Base-by-base conservation (phyloP, 2,797 vertebrate species). In the Enteromius treurensis region DNA sequence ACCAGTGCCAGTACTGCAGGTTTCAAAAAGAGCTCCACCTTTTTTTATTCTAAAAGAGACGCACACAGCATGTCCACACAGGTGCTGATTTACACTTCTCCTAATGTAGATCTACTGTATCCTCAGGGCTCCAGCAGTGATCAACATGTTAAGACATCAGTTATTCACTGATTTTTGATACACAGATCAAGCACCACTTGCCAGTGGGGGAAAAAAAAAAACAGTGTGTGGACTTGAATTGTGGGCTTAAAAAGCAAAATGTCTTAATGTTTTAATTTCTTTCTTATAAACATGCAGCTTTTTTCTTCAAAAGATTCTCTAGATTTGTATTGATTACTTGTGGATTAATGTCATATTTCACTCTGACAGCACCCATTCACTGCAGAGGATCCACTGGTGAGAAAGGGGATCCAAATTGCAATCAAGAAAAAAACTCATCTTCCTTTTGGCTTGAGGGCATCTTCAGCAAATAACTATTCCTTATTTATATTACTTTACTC, bases 11-110 rank as follows among this genome's bases (percentile, higher is more conserved):
- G 53, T 83, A 83, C n/a, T n/a, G 65, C 76, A 69, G 40, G 81
- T 80, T 83, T 76, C 6, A 40, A 17, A 79, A 64, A n/a, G 51
- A 45, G 76, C 82, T 84, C 80, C 80, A 51, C 86, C 80, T 78
- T 75, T 49, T 64, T n/a, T 47, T 65, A 34, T 53, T 49, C 45
- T 29, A 71, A 70, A n/a, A 42, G 42, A 77, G 10, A 69, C 23
- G 6, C 21, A 51, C 55, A 70, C n/a, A 69, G 64, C 85, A 80
- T 79, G 85, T 84, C 79, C 21, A 58, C 26, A 85, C 86, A 82
- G 17, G 80, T 26, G 29, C 40, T 45, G 32, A 58, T 62, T 51
- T 73, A 55, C 8, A 1, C 21, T 51, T 67, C 70, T 53, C 49
- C 1, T 58, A 26, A 32, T 47, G 14, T 32, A 80, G 42, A 10